Percentiles rank a stretch among this genome's conserved stretches.
Conservation (phyloP, 2,797 vertebrate species). For the Serranus cabrilla region DNA sequence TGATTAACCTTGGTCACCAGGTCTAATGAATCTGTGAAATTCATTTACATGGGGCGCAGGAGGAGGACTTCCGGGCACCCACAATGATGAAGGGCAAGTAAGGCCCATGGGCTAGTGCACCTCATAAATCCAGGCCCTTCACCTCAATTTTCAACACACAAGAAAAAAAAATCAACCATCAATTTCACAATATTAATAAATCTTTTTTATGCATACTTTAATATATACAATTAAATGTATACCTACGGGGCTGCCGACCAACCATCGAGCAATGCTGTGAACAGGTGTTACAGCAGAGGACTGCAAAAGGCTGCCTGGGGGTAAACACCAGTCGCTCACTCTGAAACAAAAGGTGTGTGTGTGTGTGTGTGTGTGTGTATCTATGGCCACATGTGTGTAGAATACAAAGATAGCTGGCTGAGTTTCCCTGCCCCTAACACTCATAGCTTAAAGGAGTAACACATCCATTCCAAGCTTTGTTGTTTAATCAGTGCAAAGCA, state of each 20-base stretch:
- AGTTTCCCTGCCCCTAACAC: constrained; percentile 31
- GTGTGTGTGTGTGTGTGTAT: constrained; percentile 7
- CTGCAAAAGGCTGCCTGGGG: constrained; percentile 37
- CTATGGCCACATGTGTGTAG: constrained; percentile 18
- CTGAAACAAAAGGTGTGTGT: constrained; percentile 34
- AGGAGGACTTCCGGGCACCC: constrained; percentile 45
- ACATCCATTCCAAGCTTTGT: not conserved
- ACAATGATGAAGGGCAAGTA: constrained; percentile 46
- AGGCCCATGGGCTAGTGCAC: constrained; percentile 20
- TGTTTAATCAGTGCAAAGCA: constrained; percentile 1
- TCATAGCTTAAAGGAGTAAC: constrained; percentile 25
- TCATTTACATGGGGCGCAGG: constrained; percentile 57
- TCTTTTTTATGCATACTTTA: not conserved
- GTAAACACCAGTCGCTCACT: constrained; percentile 35
- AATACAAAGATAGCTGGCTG: constrained; percentile 53
- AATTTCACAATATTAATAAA: not conserved
- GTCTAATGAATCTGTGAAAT: constrained; percentile 75
- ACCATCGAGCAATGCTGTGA: constrained; percentile 16
- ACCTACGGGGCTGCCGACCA: not conserved
- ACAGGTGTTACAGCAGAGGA: constrained; percentile 47
- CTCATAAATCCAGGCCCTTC: constrained; percentile 26
- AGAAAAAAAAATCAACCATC: not conserved
- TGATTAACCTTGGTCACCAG: constrained; percentile 68
- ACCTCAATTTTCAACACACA: constrained; percentile 28
- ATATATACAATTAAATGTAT: constrained; percentile 21